A percentile compares a stretch with the other conserved stretches of the same genome.
Conservation (phyloP, 1,140 invertebrate species). For the Drosophila asahinai region DNA sequence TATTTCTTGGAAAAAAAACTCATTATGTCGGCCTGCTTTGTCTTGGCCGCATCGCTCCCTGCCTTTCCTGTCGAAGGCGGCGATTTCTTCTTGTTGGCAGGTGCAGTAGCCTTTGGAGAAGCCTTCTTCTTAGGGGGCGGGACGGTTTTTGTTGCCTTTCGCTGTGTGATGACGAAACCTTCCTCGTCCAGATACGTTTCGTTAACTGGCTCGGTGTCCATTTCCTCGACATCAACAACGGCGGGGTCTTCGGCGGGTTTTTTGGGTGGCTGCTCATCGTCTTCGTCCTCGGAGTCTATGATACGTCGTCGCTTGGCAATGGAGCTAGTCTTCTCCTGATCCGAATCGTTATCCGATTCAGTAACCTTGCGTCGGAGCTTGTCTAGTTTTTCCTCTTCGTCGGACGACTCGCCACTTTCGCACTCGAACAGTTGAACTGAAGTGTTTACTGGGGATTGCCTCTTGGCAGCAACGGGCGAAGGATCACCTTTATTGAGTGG, state of each 20-base stretch:
- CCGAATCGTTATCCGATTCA: constrained; percentile 61
- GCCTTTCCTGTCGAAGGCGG: constrained; percentile 52
- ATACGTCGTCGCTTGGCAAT: constrained; percentile 71
- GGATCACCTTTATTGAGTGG: constrained; percentile 1
- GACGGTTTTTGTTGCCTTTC: constrained; percentile 56
- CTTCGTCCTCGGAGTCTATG: constrained; percentile 74
- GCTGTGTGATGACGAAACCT: constrained; percentile 76
- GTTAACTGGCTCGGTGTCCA: constrained; percentile 49
- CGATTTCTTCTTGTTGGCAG: constrained; percentile 50
- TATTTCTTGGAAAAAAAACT: constrained; percentile 79
- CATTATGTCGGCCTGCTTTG: constrained; percentile 76
- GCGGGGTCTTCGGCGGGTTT: constrained; percentile 42
- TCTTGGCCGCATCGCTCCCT: constrained; percentile 54
- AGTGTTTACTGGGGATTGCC: constrained; percentile 53
- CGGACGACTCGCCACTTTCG: constrained; percentile 66
- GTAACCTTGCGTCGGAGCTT: constrained; percentile 68
- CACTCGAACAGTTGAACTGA: constrained; percentile 69
- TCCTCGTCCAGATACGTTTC: constrained; percentile 82
- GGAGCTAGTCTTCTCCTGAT: constrained; percentile 34
- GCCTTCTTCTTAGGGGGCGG: constrained; percentile 43
- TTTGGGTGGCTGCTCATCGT: constrained; percentile 71
- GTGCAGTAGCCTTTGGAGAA: constrained; percentile 31
- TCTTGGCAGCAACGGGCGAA: constrained; percentile 19
- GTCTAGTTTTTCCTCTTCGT: constrained; percentile 79
- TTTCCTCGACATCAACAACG: constrained; percentile 38